Conservation (phyloP, 2,113 vertebrate genomes). For the Rhinolophus sinicus region DNA sequence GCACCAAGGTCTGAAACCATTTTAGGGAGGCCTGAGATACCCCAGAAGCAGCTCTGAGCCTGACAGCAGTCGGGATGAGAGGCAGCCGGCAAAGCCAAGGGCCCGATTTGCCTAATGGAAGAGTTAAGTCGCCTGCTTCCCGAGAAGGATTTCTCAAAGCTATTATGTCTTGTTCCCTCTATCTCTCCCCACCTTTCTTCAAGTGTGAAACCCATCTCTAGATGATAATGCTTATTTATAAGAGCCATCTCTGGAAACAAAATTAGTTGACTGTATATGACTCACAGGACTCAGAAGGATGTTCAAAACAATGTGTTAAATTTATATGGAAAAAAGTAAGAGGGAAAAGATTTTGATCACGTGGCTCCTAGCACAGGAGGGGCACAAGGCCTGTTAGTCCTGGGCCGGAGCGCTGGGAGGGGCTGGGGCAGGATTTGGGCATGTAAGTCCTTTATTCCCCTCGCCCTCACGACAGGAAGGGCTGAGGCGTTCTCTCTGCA, state of each 20-base stretch:
- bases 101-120: neutral
- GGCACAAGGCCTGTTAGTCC: neutral
- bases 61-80: fast-evolving
- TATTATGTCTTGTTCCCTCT: neutral
- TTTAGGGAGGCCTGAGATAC: neutral
- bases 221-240: conserved; percentile 26
- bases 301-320: neutral
- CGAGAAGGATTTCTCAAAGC: neutral
- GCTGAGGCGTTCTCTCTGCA: neutral
- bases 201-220: neutral
- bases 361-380: neutral
- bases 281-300: neutral
- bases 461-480: neutral
- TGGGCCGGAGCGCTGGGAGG: neutral
- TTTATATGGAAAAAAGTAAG: no score
- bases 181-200: neutral
- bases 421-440: no score
- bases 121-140: neutral
- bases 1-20: neutral
- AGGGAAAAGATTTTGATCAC: neutral
- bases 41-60: neutral
- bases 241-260: conserved; percentile 24
- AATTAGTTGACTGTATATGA: neutral
- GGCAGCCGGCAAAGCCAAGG: neutral
- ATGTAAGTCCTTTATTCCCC: neutral